phyloP scores from a whole-genome alignment of 2,797 vertebrate species.

The Myotis vivesi region DNA sequence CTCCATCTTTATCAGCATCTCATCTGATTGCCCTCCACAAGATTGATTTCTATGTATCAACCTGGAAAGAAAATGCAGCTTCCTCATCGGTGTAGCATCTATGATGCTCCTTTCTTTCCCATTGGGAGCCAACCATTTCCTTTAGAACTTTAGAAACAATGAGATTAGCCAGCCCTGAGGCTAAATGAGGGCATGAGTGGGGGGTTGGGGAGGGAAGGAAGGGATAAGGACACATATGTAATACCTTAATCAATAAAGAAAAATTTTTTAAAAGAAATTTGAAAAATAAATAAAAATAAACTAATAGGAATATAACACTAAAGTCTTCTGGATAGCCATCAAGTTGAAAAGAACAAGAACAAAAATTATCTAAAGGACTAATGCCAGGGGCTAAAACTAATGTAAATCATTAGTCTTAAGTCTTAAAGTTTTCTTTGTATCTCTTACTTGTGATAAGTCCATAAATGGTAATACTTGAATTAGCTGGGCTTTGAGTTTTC shows the following conservation, averaged over 20 bases:
- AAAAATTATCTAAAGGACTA: background rate
- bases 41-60: background rate
- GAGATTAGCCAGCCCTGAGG: background rate
- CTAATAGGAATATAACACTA: background rate
- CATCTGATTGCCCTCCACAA: background rate
- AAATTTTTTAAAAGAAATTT: too few species aligned
- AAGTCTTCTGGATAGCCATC: background rate
- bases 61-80: background rate
- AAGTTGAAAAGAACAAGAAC: conserved; percentile 29
- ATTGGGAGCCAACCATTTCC: background rate
- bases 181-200: background rate
- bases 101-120: background rate
- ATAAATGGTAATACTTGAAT: background rate
- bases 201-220: too few species aligned
- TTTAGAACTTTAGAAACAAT: conserved; percentile 2
- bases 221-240: too few species aligned
- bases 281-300: background rate
- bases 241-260: too few species aligned
- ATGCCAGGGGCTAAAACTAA: background rate
- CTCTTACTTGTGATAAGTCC: background rate
- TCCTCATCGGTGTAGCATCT: background rate
- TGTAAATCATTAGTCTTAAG: background rate
- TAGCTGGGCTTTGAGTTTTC: conserved; percentile 32
- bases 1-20: background rate
- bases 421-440: background rate